Percentiles rank a stretch among this genome's conserved stretches.
These are phyloP conservation scores for Chaetodon auriga DNA, from an alignment of 2,113 vertebrate genomes.

Conservation along the genomic window DNA sequence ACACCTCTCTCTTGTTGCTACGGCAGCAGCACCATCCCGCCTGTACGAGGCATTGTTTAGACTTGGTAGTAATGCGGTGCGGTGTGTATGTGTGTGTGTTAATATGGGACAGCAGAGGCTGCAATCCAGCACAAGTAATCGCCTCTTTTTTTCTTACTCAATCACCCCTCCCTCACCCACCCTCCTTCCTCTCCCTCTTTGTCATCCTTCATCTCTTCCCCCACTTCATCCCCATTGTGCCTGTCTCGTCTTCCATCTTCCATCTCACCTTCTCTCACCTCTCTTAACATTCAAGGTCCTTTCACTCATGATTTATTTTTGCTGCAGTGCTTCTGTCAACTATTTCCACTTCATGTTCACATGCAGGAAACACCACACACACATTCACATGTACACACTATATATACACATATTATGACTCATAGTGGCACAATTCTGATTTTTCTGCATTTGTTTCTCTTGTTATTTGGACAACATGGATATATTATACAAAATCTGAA, in stretches of 20 bases:
- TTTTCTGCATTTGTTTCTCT: not conserved
- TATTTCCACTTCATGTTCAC: not conserved
- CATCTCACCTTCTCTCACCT: constrained; percentile 22
- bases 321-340: constrained; percentile 50
- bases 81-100: constrained; percentile 34
- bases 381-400: not conserved
- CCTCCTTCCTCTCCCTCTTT: not conserved
- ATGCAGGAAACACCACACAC: not conserved
- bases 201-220: constrained; percentile 19
- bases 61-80: constrained; percentile 55
- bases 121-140: constrained; percentile 39
- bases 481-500: not conserved
- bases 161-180: not conserved
- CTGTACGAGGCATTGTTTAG: constrained; percentile 59
- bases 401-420: not conserved
- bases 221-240: constrained; percentile 6
- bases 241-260: constrained; percentile 18
- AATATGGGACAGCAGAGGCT: constrained; percentile 38
- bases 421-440: not conserved
- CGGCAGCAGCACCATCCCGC: constrained; percentile 72
- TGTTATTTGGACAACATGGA: not conserved
- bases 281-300: constrained; percentile 39
- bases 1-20: constrained; percentile 82
- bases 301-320: constrained; percentile 54
- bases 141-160: constrained; percentile 19